A percentile compares a stretch with the other conserved stretches of the same genome.
phyloP scores from a whole-genome alignment of 2,797 vertebrate species.

The Sorex maritimensis region DNA sequence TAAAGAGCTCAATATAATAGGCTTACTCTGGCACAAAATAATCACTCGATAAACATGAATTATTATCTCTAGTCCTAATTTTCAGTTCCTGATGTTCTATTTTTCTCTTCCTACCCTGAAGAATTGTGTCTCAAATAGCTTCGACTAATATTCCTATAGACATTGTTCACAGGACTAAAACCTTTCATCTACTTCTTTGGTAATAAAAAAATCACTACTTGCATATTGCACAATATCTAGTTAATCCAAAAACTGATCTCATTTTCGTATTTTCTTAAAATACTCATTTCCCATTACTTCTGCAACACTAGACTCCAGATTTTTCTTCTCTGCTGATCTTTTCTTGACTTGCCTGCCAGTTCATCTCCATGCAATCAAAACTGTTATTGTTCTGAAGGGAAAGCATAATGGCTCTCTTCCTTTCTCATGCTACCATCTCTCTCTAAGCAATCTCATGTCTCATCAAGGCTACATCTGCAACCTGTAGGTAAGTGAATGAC shows the following conservation, averaged over 20 bases:
- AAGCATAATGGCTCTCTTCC: slow-evolving; percentile 32
- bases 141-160: slow-evolving; percentile 52
- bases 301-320: slow-evolving; percentile 12
- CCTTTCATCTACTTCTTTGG: slow-evolving; percentile 36
- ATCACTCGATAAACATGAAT: slow-evolving; percentile 67
- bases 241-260: slow-evolving; percentile 5
- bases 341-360: background rate
- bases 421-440: background rate
- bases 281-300: slow-evolving; percentile 11
- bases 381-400: background rate
- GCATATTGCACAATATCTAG: slow-evolving; percentile 47
- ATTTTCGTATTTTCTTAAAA: slow-evolving; percentile 43
- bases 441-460: background rate
- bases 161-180: slow-evolving; percentile 38
- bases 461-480: background rate
- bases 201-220: slow-evolving; percentile 30
- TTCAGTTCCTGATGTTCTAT: slow-evolving; percentile 38
- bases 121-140: slow-evolving; percentile 30
- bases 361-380: background rate
- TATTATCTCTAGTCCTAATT: slow-evolving; percentile 51
- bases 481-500: slow-evolving; percentile 20
- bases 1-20: slow-evolving; percentile 39
- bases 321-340: slow-evolving; percentile 51
- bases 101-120: slow-evolving; percentile 46
- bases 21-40: slow-evolving; percentile 62